phyloP scores from a whole-genome alignment of 2,113 vertebrate genomes.

The Aplodontia rufa region DNA sequence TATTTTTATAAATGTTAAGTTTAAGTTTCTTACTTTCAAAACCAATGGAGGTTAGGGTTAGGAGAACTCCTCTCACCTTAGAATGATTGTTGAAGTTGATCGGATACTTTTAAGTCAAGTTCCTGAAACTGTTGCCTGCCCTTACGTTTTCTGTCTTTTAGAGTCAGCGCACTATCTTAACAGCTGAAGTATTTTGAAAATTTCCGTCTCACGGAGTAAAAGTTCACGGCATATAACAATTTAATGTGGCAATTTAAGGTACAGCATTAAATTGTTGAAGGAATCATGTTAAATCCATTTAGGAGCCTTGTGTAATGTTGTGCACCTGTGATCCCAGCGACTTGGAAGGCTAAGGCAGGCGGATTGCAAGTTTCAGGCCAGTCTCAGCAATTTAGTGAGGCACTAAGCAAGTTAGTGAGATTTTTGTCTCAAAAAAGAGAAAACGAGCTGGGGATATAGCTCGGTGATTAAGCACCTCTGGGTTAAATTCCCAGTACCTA shows the following conservation, averaged over 20 bases:
- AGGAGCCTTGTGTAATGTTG: too few relatives aligned
- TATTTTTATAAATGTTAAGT: not conserved
- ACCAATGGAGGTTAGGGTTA: not conserved
- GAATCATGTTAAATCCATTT: not conserved
- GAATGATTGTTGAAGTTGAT: not conserved
- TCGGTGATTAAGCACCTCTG: too few relatives aligned
- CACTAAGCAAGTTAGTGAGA: too few relatives aligned
- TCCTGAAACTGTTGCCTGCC: not conserved
- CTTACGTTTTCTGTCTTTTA: not conserved
- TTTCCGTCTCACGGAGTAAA: not conserved
- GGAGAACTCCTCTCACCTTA: not conserved
- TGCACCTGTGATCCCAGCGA: too few relatives aligned
- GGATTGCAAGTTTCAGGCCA: too few relatives aligned
- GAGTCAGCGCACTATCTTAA: not conserved
- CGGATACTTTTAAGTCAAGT: not conserved
- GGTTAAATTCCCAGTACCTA: too few relatives aligned
- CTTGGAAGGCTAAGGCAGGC: too few relatives aligned
- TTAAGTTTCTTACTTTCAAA: not conserved
- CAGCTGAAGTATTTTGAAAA: not conserved
- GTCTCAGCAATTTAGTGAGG: too few relatives aligned
- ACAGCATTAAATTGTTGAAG: conserved; percentile 16
- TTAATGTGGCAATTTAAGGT: not conserved
- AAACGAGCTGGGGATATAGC: too few relatives aligned
- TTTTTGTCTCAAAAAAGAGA: too few relatives aligned
- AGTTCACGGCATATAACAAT: not conserved